Evolutionary conservation across 2,113 vertebrate genomes (phyloP).

Genomic region (Coreoperca whiteheadi): DNA sequence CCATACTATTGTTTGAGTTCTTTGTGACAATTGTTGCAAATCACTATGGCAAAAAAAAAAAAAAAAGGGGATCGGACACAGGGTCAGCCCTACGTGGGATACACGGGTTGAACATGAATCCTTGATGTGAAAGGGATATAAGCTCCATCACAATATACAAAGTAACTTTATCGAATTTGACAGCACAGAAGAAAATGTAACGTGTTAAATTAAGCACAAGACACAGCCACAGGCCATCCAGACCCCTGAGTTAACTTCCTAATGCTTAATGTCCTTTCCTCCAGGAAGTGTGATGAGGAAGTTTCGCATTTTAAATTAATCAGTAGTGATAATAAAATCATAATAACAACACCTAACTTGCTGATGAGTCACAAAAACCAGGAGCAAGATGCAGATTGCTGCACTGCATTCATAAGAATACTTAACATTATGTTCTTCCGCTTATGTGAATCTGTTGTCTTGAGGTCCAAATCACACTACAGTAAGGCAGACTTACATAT

Average conservation of each 20-base stretch:
- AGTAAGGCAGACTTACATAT: neutral
- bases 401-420: neutral
- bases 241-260: neutral
- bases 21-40: neutral
- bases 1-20: neutral
- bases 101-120: neutral
- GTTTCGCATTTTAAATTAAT: neutral
- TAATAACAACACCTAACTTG: neutral
- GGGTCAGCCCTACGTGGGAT: neutral
- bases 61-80: neutral
- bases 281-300: slow-evolving; percentile 25
- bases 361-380: slow-evolving; percentile 2
- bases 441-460: neutral
- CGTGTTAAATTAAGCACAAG: neutral
- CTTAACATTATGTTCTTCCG: neutral
- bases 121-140: neutral
- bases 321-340: neutral
- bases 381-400: neutral
- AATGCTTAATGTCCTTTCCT: neutral
- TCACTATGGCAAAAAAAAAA: neutral
- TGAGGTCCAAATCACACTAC: neutral
- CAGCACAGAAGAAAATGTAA: neutral
- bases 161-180: neutral
- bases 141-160: no score
- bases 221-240: neutral